phyloP scores from a whole-genome alignment of 2,888 invertebrate genomes.

The Orthosia gracilis region DNA sequence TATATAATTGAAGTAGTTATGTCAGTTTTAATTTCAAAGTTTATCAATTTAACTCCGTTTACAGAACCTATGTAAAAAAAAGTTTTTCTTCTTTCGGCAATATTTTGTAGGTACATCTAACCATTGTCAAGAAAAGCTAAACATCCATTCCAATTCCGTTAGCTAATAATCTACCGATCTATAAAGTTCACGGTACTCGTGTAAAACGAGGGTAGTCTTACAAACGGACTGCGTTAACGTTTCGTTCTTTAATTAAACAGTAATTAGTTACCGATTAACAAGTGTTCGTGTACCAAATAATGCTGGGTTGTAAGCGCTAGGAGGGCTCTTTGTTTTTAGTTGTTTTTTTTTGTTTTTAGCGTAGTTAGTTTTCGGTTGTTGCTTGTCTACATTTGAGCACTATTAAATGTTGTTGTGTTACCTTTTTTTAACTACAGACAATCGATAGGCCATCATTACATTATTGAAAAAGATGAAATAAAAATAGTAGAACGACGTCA shows the following conservation, averaged over 20 bases:
- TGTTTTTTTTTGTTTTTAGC: constrained; percentile 3
- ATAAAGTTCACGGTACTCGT: constrained; percentile 46
- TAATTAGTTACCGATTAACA: constrained; percentile 83
- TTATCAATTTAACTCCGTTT: too few species aligned
- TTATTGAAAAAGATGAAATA: background rate
- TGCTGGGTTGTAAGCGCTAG: constrained; percentile 55
- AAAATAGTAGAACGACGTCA: too few species aligned
- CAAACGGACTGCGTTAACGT: constrained; percentile 63
- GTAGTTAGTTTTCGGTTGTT: background rate
- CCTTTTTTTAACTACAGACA: too few species aligned
- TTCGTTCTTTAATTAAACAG: constrained; percentile 83
- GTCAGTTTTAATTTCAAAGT: too few species aligned
- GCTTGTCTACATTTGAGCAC: too few species aligned
- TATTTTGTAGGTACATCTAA: background rate
- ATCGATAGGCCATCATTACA: background rate
- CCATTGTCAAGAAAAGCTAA: background rate
- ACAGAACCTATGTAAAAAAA: too few species aligned
- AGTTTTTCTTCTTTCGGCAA: background rate
- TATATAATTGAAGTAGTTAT: too few species aligned
- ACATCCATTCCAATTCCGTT: constrained; percentile 33
- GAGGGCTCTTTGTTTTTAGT: constrained; percentile 12
- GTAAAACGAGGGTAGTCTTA: constrained; percentile 49
- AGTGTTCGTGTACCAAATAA: constrained; percentile 69
- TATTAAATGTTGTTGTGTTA: too few species aligned
- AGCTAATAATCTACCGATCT: constrained; percentile 58